Conservation (phyloP, 2,113 vertebrate genomes). For the Thunnus maccoyii region DNA sequence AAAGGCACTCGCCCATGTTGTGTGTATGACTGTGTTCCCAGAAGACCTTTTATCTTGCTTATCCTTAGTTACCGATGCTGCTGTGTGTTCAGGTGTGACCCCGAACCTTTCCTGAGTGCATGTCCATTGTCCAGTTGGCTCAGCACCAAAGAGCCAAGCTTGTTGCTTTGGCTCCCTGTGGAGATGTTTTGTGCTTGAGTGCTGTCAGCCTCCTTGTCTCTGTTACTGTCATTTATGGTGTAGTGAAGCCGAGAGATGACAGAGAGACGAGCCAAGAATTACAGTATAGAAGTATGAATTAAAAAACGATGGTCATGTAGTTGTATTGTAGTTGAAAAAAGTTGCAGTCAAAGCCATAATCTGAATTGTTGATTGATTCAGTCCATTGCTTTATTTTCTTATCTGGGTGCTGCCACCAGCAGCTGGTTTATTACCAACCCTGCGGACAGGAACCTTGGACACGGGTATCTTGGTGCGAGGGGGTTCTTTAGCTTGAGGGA, state of each 20-base stretch:
- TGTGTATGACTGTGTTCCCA: slow-evolving; percentile 53
- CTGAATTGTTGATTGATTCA: slow-evolving; percentile 19
- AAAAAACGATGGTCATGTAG: slow-evolving; percentile 37
- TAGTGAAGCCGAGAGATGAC: slow-evolving; percentile 62
- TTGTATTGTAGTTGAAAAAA: slow-evolving; percentile 3
- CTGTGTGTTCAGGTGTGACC: slow-evolving; percentile 65
- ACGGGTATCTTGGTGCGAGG: slow-evolving; percentile 96
- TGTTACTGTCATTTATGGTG: slow-evolving; percentile 58
- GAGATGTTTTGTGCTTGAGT: slow-evolving; percentile 82
- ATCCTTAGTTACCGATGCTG: slow-evolving; percentile 50
- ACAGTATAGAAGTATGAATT: slow-evolving; percentile 46
- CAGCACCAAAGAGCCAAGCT: slow-evolving; percentile 54
- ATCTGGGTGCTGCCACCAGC: slow-evolving; percentile 65
- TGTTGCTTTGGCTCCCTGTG: slow-evolving; percentile 54
- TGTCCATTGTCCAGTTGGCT: slow-evolving; percentile 67
- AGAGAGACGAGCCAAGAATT: slow-evolving; percentile 54
- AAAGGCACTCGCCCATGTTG: slow-evolving; percentile 68
- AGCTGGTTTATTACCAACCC: slow-evolving; percentile 88
- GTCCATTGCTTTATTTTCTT: slow-evolving; percentile 73
- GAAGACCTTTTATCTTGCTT: slow-evolving; percentile 49
- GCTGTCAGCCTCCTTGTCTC: slow-evolving; percentile 57
- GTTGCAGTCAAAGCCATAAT: slow-evolving; percentile 47
- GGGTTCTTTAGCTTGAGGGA: slow-evolving; percentile 88
- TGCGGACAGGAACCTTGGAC: slow-evolving; percentile 94
- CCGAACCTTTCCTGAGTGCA: slow-evolving; percentile 72